Percentiles rank a stretch among this genome's conserved stretches.
phyloP scores from a whole-genome alignment of 2,113 vertebrate species.

The Oenanthe melanoleuca region DNA sequence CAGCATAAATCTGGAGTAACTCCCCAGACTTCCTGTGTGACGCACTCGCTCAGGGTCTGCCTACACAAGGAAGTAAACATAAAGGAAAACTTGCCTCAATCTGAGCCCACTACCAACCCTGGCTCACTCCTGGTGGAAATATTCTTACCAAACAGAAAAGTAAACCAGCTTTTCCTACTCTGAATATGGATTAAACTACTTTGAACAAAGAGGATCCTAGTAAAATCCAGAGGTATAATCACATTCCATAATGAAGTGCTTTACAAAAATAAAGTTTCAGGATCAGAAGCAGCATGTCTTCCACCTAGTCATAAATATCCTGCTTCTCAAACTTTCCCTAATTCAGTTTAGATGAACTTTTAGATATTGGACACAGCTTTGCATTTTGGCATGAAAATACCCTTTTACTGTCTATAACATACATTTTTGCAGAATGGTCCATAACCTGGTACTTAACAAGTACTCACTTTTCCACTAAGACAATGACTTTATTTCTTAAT shows the following conservation, averaged over 20 bases:
- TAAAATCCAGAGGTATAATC: not conserved
- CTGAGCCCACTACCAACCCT: not conserved
- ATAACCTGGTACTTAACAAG: not conserved
- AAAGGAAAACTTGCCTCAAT: not conserved
- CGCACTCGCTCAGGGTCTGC: not conserved
- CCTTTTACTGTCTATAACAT: not conserved
- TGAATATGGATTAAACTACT: not conserved
- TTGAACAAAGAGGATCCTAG: not conserved
- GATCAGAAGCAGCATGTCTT: not conserved
- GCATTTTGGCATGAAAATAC: not conserved
- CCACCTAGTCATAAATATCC: not conserved
- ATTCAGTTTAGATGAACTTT: not conserved
- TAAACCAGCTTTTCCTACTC: not conserved
- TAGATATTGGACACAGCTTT: not conserved
- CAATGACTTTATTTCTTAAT: not conserved
- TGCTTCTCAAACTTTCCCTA: not conserved
- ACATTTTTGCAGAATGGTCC: not conserved
- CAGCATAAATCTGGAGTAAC: not conserved
- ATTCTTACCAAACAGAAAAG: not conserved
- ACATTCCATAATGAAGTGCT: not conserved
- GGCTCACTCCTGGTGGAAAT: not conserved
- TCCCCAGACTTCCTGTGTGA: slow-evolving; percentile 25
- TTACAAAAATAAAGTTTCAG: not conserved
- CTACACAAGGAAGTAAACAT: not conserved
- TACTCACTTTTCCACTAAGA: not conserved